Percentiles rank a stretch among this genome's conserved stretches.
Evolutionary conservation across 1,140 invertebrate species (phyloP).

Genomic region (Dreissena rostriformis): DNA sequence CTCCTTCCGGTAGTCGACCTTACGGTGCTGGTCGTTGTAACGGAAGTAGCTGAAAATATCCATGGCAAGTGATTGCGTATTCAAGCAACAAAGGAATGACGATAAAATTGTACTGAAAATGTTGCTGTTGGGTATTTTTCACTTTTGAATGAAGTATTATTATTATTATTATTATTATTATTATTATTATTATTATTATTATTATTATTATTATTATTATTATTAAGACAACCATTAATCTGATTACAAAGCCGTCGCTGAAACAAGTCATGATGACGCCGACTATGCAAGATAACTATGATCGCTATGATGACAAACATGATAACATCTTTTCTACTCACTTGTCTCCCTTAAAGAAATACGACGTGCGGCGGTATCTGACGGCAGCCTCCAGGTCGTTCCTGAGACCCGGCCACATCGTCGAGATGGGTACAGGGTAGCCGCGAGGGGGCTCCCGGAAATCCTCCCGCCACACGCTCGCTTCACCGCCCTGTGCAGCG

Average conservation of each 20-base stretch:
- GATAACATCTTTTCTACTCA: constrained; percentile 40
- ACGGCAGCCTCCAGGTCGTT: constrained; percentile 62
- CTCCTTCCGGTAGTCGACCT: constrained; percentile 55
- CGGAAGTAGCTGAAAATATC: constrained; percentile 62
- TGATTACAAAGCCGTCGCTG: too few species aligned
- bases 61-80: neutral
- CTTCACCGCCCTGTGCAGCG: constrained; percentile 29
- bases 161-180: too few species aligned
- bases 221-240: too few species aligned
- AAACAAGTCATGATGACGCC: too few species aligned
- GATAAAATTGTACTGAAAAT: too few species aligned
- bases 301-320: too few species aligned
- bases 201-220: too few species aligned
- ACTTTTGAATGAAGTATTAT: too few species aligned
- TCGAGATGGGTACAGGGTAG: constrained; percentile 54
- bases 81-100: too few species aligned
- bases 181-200: too few species aligned
- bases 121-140: too few species aligned
- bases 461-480: constrained; percentile 60
- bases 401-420: constrained; percentile 50
- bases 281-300: neutral
- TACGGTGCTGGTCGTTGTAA: constrained; percentile 54
- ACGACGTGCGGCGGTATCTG: constrained; percentile 49
- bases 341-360: constrained; percentile 67
- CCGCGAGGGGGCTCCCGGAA: constrained; percentile 56